phyloP scores from a whole-genome alignment of 2,888 invertebrate species.

The Mimumesa dahlbomi region DNA sequence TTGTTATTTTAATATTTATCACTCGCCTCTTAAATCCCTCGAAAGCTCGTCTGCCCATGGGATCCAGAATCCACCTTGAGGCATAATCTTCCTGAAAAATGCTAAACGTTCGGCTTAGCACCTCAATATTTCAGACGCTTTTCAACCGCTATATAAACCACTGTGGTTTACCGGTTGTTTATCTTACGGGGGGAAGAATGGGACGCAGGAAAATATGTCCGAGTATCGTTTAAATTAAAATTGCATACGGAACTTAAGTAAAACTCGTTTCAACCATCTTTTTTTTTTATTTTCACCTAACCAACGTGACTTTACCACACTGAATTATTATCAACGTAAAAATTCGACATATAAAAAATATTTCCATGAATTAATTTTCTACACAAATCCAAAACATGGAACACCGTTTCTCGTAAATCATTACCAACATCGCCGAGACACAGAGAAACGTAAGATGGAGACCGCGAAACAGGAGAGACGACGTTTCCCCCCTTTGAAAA shows the following conservation, averaged over 20 bases:
- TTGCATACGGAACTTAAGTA: background rate
- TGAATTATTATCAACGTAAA: too few species aligned
- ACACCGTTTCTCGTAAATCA: too few species aligned
- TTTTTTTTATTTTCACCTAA: too few species aligned
- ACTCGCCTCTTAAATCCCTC: conserved; percentile 61
- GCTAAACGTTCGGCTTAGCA: conserved; percentile 58
- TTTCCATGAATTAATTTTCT: too few species aligned
- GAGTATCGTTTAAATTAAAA: background rate
- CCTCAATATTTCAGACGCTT: conserved; percentile 56
- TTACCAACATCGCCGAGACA: too few species aligned
- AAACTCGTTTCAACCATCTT: too few species aligned
- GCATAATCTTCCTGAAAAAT: conserved; percentile 59
- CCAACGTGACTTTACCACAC: too few species aligned
- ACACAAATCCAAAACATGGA: too few species aligned
- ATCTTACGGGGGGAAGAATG: conserved; percentile 16
- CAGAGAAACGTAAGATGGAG: too few species aligned
- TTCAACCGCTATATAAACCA: conserved; percentile 28
- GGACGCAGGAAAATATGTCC: conserved; percentile 5
- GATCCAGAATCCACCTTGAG: conserved; percentile 38
- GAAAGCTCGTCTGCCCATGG: conserved; percentile 38
- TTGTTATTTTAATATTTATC: conserved; percentile 76
- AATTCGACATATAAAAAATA: too few species aligned
- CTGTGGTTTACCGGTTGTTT: conserved; percentile 33
- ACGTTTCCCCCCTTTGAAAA: background rate
- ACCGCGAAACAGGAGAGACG: too few species aligned